Percentiles rank a stretch among this genome's conserved stretches.
phyloP scores from a whole-genome alignment of 2,797 vertebrate species.

The Clarias laeviceps region DNA sequence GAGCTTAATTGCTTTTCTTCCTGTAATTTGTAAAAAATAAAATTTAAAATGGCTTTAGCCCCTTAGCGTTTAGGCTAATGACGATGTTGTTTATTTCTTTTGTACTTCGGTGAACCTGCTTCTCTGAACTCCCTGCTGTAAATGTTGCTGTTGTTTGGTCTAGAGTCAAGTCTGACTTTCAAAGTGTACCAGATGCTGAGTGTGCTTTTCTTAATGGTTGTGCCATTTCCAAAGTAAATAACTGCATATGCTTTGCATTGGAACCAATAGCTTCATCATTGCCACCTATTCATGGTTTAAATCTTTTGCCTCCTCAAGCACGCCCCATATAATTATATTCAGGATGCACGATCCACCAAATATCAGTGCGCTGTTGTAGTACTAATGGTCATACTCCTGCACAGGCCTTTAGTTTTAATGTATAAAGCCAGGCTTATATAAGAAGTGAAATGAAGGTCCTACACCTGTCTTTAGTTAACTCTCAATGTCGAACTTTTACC shows the following conservation, averaged over 20 bases:
- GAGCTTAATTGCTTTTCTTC: constrained; percentile 32
- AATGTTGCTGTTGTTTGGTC: constrained; percentile 2
- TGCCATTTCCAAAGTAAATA: constrained; percentile 3
- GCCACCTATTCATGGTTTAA: constrained; percentile 12
- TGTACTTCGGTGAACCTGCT: not conserved
- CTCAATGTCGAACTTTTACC: not conserved
- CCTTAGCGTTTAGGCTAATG: not conserved
- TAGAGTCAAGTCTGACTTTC: constrained; percentile 15
- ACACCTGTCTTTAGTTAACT: constrained; percentile 1
- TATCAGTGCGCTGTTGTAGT: not conserved
- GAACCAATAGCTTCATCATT: not conserved
- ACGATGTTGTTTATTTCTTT: not conserved
- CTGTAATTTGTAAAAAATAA: constrained; percentile 10
- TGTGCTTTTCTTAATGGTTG: not conserved
- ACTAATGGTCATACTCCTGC: not conserved
- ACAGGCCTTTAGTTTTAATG: not conserved
- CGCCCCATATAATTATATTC: not conserved
- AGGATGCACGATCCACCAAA: not conserved
- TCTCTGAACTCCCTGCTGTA: not conserved
- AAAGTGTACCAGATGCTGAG: not conserved
- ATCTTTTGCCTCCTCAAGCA: not conserved
- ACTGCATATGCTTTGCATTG: constrained; percentile 9
- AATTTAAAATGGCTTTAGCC: not conserved
- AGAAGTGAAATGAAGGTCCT: not conserved
- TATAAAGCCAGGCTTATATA: constrained; percentile 1